Percentiles rank a stretch among this genome's conserved stretches.
These are phyloP conservation scores for Acromyrmex charruanus DNA, from an alignment of 1,140 invertebrate genomes.

Conservation along the genomic window DNA sequence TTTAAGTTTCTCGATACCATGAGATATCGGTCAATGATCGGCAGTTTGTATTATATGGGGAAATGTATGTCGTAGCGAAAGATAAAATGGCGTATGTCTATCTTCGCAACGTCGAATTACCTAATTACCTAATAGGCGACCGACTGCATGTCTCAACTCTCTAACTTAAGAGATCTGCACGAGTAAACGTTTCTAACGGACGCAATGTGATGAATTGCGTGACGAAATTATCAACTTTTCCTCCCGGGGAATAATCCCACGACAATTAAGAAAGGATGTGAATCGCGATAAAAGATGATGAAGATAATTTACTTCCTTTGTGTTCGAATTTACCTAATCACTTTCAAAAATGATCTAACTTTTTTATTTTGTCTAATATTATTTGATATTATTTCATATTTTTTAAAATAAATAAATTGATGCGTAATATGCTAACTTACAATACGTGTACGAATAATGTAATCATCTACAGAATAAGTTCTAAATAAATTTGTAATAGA, in stretches of 20 bases:
- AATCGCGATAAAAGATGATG: background rate
- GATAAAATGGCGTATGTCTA: background rate
- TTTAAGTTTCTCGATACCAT: conserved; percentile 62
- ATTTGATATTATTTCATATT: background rate
- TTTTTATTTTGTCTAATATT: background rate
- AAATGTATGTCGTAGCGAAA: conserved; percentile 65
- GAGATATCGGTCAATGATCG: conserved; percentile 53
- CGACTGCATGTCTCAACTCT: background rate
- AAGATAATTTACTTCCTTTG: background rate
- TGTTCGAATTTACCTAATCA: background rate
- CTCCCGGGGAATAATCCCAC: background rate
- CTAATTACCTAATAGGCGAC: conserved; percentile 45
- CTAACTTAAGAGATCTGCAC: background rate
- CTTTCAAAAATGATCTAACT: background rate
- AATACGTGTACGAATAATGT: background rate
- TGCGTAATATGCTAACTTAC: background rate
- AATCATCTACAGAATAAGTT: background rate
- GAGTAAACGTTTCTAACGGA: background rate
- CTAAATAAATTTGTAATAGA: background rate
- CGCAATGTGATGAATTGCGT: background rate
- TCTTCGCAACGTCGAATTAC: conserved; percentile 27
- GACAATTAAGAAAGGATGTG: conserved; percentile 8
- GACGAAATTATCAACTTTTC: background rate
- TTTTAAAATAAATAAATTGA: background rate
- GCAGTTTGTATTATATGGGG: conserved; percentile 41